phyloP scores from a whole-genome alignment of 2,888 invertebrate species.

The Apamea anceps region DNA sequence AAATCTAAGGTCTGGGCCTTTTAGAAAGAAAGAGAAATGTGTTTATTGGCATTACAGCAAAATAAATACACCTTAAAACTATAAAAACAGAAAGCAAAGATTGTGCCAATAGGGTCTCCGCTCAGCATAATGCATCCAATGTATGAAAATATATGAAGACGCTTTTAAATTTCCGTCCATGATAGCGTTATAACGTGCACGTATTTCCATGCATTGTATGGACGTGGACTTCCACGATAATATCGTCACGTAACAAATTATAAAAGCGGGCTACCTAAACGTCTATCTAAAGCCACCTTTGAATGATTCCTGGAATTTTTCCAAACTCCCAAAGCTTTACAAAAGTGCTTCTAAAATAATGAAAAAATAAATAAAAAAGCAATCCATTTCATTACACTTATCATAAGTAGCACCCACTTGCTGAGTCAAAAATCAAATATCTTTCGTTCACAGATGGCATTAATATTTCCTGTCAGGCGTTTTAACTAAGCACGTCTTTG shows the following conservation, averaged over 20 bases:
- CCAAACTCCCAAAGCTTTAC: neutral
- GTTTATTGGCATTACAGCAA: too few species aligned
- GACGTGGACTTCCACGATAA: neutral
- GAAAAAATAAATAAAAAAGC: neutral
- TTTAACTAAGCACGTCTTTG: constrained; percentile 33
- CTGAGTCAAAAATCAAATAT: constrained; percentile 49
- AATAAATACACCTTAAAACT: too few species aligned
- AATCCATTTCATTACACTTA: constrained; percentile 18
- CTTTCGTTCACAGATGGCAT: constrained; percentile 40
- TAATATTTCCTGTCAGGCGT: constrained; percentile 37
- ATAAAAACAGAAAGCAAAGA: too few species aligned
- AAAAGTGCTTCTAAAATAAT: neutral
- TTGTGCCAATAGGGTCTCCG: too few species aligned
- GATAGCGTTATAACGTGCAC: neutral
- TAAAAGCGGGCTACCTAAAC: neutral
- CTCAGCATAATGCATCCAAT: too few species aligned
- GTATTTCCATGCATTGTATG: neutral
- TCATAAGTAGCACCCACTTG: constrained; percentile 23
- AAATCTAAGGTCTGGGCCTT: neutral
- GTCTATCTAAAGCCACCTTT: neutral
- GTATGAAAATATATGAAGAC: too few species aligned
- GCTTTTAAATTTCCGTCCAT: neutral
- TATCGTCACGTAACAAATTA: neutral
- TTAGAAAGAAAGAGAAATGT: too few species aligned
- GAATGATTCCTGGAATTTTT: neutral